Evolutionary conservation across 2,797 vertebrate species (phyloP).

Genomic region (Eidolon dupreanum): DNA sequence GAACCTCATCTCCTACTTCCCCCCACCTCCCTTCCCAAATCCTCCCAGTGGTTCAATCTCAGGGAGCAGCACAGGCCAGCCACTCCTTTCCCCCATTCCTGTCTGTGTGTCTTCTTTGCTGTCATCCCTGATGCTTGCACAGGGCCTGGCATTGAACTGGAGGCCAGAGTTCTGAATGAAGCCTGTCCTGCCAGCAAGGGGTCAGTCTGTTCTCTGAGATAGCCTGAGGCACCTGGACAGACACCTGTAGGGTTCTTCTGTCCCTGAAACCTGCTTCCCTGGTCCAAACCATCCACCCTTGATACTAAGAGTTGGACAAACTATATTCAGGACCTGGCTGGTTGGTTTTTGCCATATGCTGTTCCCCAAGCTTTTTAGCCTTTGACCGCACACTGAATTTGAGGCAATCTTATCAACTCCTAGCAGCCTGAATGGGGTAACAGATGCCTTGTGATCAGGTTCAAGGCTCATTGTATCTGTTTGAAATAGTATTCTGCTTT

Average conservation of each 20-base stretch:
- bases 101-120: neutral
- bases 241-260: neutral
- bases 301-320: neutral
- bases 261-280: neutral
- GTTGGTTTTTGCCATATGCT: neutral
- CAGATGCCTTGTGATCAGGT: neutral
- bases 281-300: neutral
- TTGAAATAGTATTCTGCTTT: constrained; percentile 42
- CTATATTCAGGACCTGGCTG: neutral
- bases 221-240: accelerated
- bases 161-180: neutral
- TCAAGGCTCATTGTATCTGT: neutral
- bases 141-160: neutral
- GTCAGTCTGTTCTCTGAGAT: neutral
- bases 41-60: neutral
- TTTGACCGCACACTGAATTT: neutral
- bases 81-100: neutral
- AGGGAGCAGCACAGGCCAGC: neutral
- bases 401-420: neutral
- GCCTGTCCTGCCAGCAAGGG: neutral
- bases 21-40: neutral
- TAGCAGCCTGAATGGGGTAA: neutral
- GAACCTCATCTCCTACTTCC: neutral
- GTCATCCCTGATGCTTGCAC: neutral
- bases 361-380: neutral